Evolutionary conservation across 2,113 vertebrate species (phyloP), one percentile per base, ranked within the genome.

Genomic region (Taurulus bubalis): DNA sequence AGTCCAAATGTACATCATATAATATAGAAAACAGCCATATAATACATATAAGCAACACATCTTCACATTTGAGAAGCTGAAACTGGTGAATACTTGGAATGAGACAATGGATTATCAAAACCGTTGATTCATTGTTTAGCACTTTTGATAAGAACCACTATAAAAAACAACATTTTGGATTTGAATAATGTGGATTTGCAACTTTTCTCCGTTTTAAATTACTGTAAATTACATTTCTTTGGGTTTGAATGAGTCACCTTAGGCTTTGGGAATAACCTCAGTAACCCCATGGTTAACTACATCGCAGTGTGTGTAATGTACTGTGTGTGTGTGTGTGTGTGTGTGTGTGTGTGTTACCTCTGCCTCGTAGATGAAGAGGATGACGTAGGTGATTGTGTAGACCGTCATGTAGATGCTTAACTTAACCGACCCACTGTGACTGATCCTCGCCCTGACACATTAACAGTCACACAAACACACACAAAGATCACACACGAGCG

Each of bases 391-490:
- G 80, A 97, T 96, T 22, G 97, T 97, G 93, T 98, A 98, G 75
- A 98, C 92, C 0, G 97, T 98, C 97, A 98, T 98, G 91, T 98
- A 98, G 88, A 98, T 96, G 14, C 96, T 97, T 83, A 98, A 71
- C 93, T 98, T 98, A 63, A 98, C 94, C 0, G 97, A 97, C 7
- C 97, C 97, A 0, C 96, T 96, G 91, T 97, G 97, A 91, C 97
- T 98, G 93, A 98, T 98, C 87, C 96, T 95, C 60, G 96, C 97
- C 90, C 97, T 98, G 90, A 71, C 56, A 66, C 60, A 53, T 14
- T 14, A 16, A 55, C 32, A 47, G 6, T 18, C 15, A 69, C 63
- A 79, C 51, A 71, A 36, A 56, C 60, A 53, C 72, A 56, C n/a
- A 53, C 15, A 63, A 65, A 84, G 82, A 73, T 87, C 34, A 26